Evolutionary conservation across 2,797 vertebrate genomes (phyloP), one percentile per base, ranked within the genome.

Genomic region (Picus viridis): DNA sequence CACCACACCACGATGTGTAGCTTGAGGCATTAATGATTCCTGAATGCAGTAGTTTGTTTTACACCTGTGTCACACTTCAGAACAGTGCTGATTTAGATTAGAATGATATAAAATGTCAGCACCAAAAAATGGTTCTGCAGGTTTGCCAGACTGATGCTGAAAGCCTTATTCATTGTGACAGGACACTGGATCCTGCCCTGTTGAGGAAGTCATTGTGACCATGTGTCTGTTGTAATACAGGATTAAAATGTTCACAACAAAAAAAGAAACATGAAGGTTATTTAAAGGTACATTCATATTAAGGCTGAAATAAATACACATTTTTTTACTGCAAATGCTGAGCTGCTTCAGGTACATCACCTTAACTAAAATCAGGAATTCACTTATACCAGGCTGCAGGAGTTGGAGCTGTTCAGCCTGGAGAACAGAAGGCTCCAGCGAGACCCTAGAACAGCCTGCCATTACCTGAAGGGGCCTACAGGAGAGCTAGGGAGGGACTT

Each of bases 71-170:
- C 69, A 43, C 65, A 36, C 45, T 86, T 79, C 62, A 59, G 51
- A 88, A 71, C 34, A 62, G 24, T n/a, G 61, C 54, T 82, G 83
- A 92, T 76, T 89, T 75, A 90, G 22, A 74, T 88, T 34, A 74
- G 53, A 92, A 82, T 68, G 86, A 92, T 70, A 75, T 12, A 39
- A 39, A 49, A 81, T 39, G 57, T 65, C 77, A 86, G 20, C 24
- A 81, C 4, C 67, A 82, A 43, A 81, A 91, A 82, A 70, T 18
- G 22, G 63, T 63, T 57, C n/a, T 34, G 45, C 8, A 39, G 36
- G 59, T 77, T 71, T 63, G 29, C 62, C 34, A 12, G 8, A 30
- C 23, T 53, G 20, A 32, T 80, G 29, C 41, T 10, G 26, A 84
- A 67, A 54, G 86, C 19, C 45, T 49, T 89, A 91, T 54, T 88